phyloP scores from a whole-genome alignment of 2,888 invertebrate species.

The Lycia hirtaria region DNA sequence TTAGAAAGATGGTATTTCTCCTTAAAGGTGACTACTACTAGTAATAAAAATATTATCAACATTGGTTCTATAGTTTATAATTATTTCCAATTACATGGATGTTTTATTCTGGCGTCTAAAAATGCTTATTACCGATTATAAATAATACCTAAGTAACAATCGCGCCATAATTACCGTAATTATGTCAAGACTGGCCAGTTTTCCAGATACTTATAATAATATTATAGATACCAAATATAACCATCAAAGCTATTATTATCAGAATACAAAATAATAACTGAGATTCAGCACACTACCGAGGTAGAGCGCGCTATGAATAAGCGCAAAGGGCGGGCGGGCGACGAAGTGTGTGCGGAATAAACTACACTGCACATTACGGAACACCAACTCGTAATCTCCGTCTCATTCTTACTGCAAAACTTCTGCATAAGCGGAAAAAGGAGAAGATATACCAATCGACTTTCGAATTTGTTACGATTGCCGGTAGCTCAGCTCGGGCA shows the following conservation, averaged over 20 bases:
- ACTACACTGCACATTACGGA: constrained; percentile 27
- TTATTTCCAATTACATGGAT: no score
- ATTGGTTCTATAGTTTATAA: no score
- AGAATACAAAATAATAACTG: constrained; percentile 25
- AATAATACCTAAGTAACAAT: no score
- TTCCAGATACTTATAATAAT: not conserved
- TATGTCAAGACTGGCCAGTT: not conserved
- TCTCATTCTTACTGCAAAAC: constrained; percentile 26
- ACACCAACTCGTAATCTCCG: constrained; percentile 19
- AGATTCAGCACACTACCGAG: constrained; percentile 7
- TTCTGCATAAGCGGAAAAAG: constrained; percentile 16
- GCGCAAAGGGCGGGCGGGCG: constrained; percentile 57
- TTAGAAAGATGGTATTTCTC: no score
- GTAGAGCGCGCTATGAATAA: constrained; percentile 41
- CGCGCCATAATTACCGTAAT: no score
- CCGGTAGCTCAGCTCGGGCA: constrained; percentile 51
- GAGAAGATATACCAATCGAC: constrained; percentile 24
- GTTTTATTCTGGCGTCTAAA: no score
- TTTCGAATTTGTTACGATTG: constrained; percentile 37
- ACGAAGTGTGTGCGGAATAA: constrained; percentile 39
- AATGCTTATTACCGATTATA: no score
- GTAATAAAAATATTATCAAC: no score
- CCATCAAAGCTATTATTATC: constrained; percentile 16
- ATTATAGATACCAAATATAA: not conserved
- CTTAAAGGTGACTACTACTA: no score